Conservation (phyloP, 2,797 vertebrate genomes). For the Xenentodon cancila region DNA sequence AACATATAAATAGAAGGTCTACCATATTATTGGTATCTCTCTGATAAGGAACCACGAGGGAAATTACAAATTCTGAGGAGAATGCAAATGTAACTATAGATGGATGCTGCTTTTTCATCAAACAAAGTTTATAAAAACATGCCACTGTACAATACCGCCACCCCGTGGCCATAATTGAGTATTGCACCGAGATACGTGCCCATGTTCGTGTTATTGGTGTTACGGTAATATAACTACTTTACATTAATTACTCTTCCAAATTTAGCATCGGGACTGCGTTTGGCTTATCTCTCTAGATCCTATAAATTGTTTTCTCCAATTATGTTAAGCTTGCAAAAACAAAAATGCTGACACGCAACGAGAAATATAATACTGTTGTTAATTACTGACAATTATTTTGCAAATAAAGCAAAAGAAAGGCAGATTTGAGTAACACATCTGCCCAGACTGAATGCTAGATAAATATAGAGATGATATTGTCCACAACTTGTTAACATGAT, state of each 20-base stretch:
- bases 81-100: not conserved
- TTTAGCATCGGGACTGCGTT: no score
- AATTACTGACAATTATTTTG: no score
- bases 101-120: slow-evolving; percentile 4
- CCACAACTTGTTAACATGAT: not conserved
- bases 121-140: not conserved
- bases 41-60: not conserved
- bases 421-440: no score
- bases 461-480: no score
- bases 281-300: no score
- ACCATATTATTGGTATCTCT: not conserved
- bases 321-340: no score
- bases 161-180: not conserved
- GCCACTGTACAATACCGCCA: slow-evolving; percentile 36
- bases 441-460: no score
- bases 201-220: not conserved
- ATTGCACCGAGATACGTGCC: slow-evolving; percentile 10
- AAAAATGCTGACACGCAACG: no score
- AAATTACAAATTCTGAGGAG: not conserved
- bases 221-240: slow-evolving; percentile 27
- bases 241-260: no score
- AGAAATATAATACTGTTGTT: no score
- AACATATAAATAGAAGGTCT: not conserved
- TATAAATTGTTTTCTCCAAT: no score
- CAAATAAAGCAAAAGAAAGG: no score